Evolutionary conservation across 2,797 vertebrate species (phyloP).

Genomic region (Polyboroides typus): DNA sequence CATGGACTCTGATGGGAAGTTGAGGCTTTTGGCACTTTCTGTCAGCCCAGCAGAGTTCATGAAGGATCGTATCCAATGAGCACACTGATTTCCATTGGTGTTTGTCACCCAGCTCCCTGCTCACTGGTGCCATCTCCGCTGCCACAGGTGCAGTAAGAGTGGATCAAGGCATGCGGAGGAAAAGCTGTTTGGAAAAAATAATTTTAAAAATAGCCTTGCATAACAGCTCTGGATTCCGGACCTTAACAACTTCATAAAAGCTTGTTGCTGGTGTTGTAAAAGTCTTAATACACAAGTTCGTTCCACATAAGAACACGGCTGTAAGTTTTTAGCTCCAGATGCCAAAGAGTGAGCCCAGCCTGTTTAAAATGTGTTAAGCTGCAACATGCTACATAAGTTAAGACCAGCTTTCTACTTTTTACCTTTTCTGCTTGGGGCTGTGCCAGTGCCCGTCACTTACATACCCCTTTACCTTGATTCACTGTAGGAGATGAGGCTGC

Average conservation of each 20-base stretch:
- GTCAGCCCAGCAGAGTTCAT: not conserved
- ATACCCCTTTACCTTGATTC: conserved; percentile 40
- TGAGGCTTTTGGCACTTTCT: not conserved
- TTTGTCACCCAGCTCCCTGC: not conserved
- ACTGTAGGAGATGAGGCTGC: conserved; percentile 59
- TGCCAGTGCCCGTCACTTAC: conserved; percentile 51
- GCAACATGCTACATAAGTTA: not conserved
- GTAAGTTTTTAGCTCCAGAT: conserved; percentile 54
- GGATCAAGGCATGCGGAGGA: not conserved
- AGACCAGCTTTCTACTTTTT: conserved; percentile 26
- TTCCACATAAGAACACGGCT: conserved; percentile 49
- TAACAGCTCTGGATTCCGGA: conserved; percentile 36
- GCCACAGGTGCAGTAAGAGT: not conserved
- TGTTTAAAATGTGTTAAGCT: conserved; percentile 59
- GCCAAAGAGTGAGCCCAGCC: conserved; percentile 28
- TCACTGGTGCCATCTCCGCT: rapidly evolving
- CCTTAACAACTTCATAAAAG: conserved; percentile 59
- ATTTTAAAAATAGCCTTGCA: not conserved
- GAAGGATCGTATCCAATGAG: not conserved
- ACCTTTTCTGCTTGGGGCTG: conserved; percentile 25
- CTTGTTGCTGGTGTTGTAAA: conserved; percentile 61
- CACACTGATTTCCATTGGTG: not conserved
- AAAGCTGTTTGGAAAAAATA: not conserved
- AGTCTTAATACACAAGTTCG: conserved; percentile 48
- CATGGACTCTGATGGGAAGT: not conserved